Base-by-base conservation (phyloP, 1,140 invertebrate genomes). In the Drosophila truncata region DNA sequence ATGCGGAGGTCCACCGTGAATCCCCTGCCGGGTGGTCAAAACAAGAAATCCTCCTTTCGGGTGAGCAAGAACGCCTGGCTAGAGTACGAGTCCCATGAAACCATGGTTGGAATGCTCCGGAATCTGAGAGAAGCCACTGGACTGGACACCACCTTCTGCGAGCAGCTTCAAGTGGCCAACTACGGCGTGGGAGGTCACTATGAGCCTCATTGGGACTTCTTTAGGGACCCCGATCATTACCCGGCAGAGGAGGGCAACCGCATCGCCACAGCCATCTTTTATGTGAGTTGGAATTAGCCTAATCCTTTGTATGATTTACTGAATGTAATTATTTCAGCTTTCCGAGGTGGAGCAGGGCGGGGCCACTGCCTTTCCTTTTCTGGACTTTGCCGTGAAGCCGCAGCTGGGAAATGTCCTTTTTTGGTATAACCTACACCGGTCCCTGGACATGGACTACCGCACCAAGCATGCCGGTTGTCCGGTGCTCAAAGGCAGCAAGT, bases 31-130 rank as follows among this genome's bases (percentile, higher is more conserved):
- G 93, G 96, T 95, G 49, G 98, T 0, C 64, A 77, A 9, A 57
- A 57, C 16, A 69, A 67, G 16, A 90, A 80, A 44, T 91, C 98
- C 2, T 95, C 96, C 78, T 99, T 99, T 93, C 95, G 99, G 72
- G 99, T 99, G 86, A 99, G 98, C 93, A 99, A 99, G 94, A 99
- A 98, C 78, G 97, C 98, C 3, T 99, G 98, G 98, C 94, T 99
- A 29, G 96, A 96, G 80, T 96, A 96, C 82, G 93, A 96, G 20
- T 97, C 98, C 82, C 95, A 98, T 85, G 93, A 95, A 35, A 94
- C 96, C 20, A 95, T 99, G 33, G 95, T 93, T 4, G 94, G 94
- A 64, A 95, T 99, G 57, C 96, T 97, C 42, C 94, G 93, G 69
- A 94, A 97, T 61, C 95, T 97, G 1, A 94, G 94, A 31, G 95